Evolutionary conservation across 2,113 vertebrate genomes (phyloP).

Genomic region (Tapirus terrestris): DNA sequence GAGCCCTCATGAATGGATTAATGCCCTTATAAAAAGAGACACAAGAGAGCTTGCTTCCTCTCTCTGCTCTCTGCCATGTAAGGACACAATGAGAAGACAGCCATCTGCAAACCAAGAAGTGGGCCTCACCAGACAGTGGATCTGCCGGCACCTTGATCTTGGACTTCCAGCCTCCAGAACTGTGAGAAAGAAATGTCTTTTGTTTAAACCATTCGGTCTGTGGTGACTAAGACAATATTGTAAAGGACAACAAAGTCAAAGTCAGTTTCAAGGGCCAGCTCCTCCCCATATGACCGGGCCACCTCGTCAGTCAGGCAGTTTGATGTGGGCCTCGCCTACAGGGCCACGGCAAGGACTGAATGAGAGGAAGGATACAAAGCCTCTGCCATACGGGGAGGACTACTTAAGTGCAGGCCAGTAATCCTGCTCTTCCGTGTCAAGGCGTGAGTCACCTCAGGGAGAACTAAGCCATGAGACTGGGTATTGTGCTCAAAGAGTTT

Average conservation of each 20-base stretch:
- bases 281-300: not conserved
- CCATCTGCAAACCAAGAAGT: not conserved
- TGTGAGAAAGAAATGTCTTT: not conserved
- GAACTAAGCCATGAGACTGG: not conserved
- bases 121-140: not conserved
- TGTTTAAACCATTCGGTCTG: not conserved
- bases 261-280: not conserved
- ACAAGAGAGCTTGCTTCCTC: not conserved
- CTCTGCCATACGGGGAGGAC: not conserved
- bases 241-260: not conserved
- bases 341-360: not conserved
- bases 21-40: not conserved
- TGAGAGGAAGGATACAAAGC: not conserved
- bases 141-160: not conserved
- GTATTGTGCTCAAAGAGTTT: not conserved
- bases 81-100: not conserved
- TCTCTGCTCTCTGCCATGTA: not conserved
- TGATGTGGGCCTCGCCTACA: rapidly evolving
- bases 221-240: not conserved
- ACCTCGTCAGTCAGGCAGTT: not conserved
- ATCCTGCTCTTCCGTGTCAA: too few species aligned
- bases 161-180: not conserved
- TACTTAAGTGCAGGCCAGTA: rapidly evolving
- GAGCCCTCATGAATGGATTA: not conserved
- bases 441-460: not conserved